A percentile compares a stretch with the other conserved stretches of the same genome.
Evolutionary conservation across 2,797 vertebrate species (phyloP).

Genomic region (Coracias cyanogaster): DNA sequence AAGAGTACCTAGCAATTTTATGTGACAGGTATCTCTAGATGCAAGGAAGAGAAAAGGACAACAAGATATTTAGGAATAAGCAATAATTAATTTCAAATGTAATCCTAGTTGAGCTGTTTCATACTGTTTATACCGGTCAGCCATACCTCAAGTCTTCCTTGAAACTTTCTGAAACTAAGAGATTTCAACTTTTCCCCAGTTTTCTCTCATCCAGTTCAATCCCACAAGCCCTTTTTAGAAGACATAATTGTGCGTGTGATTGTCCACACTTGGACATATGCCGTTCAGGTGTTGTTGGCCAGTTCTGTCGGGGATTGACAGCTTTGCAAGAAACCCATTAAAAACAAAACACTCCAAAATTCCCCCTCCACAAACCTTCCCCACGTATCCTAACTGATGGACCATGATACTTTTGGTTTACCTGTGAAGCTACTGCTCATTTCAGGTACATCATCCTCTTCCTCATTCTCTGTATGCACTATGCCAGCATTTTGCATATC

Average conservation of each 20-base stretch:
- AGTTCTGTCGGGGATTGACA: not conserved
- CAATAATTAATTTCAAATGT: not conserved
- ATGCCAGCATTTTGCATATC: constrained; percentile 99
- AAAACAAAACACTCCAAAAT: not conserved
- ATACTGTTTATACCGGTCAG: not conserved
- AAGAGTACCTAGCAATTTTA: not conserved
- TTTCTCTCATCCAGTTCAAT: not conserved
- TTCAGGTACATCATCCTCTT: constrained; percentile 96
- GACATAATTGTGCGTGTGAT: not conserved
- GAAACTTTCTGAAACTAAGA: not conserved
- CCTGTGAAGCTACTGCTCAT: constrained; percentile 99
- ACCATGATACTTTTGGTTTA: constrained; percentile 36
- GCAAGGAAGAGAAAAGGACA: not conserved
- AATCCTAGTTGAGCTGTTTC: not conserved
- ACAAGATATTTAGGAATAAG: not conserved
- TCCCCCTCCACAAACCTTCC: not conserved
- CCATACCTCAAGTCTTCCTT: not conserved
- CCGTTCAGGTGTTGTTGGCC: not conserved
- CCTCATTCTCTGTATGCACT: constrained; percentile 93
- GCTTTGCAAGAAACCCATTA: not conserved
- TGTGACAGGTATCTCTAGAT: not conserved
- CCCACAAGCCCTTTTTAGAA: not conserved
- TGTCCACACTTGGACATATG: not conserved
- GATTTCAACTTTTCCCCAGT: not conserved
- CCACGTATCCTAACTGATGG: fast-evolving